Evolutionary conservation across 35 echinoderm and acorn worm genomes (phyloP).

Genomic region (Anneissia japonica): DNA sequence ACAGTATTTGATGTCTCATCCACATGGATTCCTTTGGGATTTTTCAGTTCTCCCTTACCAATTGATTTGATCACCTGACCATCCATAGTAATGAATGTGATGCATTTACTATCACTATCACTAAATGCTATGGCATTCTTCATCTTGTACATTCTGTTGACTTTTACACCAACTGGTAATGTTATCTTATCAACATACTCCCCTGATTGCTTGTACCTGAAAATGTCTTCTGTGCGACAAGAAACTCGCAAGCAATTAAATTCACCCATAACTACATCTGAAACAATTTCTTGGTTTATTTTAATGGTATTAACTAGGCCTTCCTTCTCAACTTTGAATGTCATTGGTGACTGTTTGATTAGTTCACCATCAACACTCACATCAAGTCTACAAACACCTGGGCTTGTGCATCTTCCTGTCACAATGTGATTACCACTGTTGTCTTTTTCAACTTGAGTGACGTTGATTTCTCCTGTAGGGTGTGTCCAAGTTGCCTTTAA

Average conservation of each 20-base stretch:
- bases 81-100: too few species aligned
- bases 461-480: neutral
- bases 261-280: neutral
- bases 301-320: neutral
- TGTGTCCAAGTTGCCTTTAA: neutral
- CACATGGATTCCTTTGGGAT: too few species aligned
- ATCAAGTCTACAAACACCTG: neutral
- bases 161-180: neutral
- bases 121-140: neutral
- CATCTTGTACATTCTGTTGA: neutral
- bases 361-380: neutral
- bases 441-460: neutral
- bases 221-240: neutral
- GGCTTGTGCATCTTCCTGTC: neutral
- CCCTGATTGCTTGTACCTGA: neutral
- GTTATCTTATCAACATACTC: neutral
- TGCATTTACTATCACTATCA: too few species aligned
- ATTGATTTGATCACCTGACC: too few species aligned
- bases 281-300: neutral
- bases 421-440: neutral
- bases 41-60: too few species aligned
- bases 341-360: neutral
- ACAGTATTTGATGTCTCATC: too few species aligned
- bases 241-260: neutral
- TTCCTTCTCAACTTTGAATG: neutral